Evolutionary conservation across 2,797 vertebrate genomes (phyloP).

Genomic region (Bradypodion pumilum): DNA sequence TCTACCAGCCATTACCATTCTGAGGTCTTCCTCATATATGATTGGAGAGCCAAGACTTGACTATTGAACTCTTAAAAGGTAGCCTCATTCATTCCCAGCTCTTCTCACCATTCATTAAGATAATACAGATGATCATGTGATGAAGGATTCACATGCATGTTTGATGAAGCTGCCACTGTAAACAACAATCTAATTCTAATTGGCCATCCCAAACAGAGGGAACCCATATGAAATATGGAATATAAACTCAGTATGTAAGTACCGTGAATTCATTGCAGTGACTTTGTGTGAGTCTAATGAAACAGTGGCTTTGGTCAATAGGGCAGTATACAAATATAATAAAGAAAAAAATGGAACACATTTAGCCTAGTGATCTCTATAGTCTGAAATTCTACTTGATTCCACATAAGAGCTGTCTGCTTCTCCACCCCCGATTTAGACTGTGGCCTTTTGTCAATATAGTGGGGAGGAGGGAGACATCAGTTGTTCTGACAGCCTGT

Average conservation of each 20-base stretch:
- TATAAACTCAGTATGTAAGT: too few species aligned
- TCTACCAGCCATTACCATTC: background rate
- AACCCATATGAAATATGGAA: too few species aligned
- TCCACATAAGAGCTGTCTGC: slow-evolving; percentile 23
- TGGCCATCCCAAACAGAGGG: too few species aligned
- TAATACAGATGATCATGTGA: background rate
- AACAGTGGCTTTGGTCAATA: too few species aligned
- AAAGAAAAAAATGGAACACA: too few species aligned
- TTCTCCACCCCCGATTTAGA: slow-evolving; percentile 23
- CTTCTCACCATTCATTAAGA: background rate
- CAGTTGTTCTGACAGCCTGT: slow-evolving; percentile 32
- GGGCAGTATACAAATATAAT: too few species aligned
- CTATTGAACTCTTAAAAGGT: background rate
- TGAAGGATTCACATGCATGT: background rate
- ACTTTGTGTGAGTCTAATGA: too few species aligned
- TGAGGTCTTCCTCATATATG: too few species aligned
- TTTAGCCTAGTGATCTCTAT: background rate
- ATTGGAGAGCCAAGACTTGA: too few species aligned
- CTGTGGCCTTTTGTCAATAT: slow-evolving; percentile 17
- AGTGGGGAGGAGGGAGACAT: slow-evolving; percentile 26
- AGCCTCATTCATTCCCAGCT: background rate
- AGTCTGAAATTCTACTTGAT: background rate
- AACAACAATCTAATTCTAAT: too few species aligned
- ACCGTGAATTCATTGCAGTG: too few species aligned
- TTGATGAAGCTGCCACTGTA: background rate